Percentiles rank a stretch among this genome's conserved stretches.
Evolutionary conservation across 1,140 invertebrate species (phyloP).

Genomic region (Zaprionus lachaisei): DNA sequence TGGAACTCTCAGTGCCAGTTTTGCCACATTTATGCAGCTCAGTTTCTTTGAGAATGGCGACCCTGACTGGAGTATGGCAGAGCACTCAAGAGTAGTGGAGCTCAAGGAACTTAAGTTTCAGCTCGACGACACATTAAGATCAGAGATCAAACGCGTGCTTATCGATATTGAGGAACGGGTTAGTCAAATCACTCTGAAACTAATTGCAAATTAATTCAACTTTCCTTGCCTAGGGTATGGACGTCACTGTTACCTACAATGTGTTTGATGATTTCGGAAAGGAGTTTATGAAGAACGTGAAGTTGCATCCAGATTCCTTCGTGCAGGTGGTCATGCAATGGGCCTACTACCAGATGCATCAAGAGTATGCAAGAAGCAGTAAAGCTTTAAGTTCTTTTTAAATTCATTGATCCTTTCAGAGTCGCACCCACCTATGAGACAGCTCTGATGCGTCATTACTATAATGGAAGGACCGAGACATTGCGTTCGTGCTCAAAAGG

Average conservation of each 20-base stretch:
- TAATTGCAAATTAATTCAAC: not conserved
- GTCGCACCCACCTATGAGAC: slow-evolving; percentile 86
- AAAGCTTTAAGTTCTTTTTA: not conserved
- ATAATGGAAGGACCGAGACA: slow-evolving; percentile 86
- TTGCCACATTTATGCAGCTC: slow-evolving; percentile 72
- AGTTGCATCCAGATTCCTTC: slow-evolving; percentile 87
- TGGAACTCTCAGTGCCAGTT: slow-evolving; percentile 86
- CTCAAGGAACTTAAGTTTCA: slow-evolving; percentile 70
- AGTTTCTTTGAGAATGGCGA: slow-evolving; percentile 80
- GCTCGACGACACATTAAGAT: slow-evolving; percentile 63
- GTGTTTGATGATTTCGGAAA: slow-evolving; percentile 86
- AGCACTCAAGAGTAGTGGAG: slow-evolving; percentile 35
- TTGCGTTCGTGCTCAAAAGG: slow-evolving; percentile 85
- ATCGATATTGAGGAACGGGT: slow-evolving; percentile 69
- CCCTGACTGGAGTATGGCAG: slow-evolving; percentile 60
- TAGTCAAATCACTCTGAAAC: not conserved
- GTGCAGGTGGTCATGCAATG: slow-evolving; percentile 88
- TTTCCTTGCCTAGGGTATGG: slow-evolving; percentile 72
- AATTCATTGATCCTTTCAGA: slow-evolving; percentile 48
- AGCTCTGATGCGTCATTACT: slow-evolving; percentile 86
- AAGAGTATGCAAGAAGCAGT: slow-evolving; percentile 67
- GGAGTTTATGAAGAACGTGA: slow-evolving; percentile 84
- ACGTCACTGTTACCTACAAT: slow-evolving; percentile 80
- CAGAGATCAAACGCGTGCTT: slow-evolving; percentile 69
- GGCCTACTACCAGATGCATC: slow-evolving; percentile 86